Evolutionary conservation across 1,140 invertebrate genomes (phyloP).

Genomic region (Zophobas morio): DNA sequence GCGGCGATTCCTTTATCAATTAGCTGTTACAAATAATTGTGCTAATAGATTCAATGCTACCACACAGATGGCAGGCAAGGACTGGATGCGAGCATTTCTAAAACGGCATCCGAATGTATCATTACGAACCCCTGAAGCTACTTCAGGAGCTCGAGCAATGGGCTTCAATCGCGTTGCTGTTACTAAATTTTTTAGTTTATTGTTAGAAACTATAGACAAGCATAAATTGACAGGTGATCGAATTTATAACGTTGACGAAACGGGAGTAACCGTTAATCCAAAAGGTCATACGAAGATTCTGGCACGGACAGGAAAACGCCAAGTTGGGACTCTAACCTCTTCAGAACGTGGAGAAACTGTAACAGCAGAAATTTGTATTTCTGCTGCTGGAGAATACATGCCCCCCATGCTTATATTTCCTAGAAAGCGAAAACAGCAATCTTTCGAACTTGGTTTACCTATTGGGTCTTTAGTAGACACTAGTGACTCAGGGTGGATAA

Average conservation of each 20-base stretch:
- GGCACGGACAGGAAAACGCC: conserved; percentile 12
- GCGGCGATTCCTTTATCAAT: conserved; percentile 40
- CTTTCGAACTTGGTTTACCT: neutral
- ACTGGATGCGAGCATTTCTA: conserved; percentile 35
- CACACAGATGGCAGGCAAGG: conserved; percentile 13
- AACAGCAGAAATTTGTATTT: conserved; percentile 11
- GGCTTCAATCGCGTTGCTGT: conserved; percentile 48
- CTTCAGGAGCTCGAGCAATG: conserved; percentile 41
- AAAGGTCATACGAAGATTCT: neutral
- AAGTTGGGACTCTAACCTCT: conserved; percentile 6
- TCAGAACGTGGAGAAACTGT: conserved; percentile 1
- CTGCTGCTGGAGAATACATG: neutral
- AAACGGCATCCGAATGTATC: neutral
- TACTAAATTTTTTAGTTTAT: conserved; percentile 36
- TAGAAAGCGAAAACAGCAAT: neutral
- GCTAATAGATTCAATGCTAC: conserved; percentile 12
- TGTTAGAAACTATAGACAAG: neutral
- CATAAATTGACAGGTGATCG: neutral
- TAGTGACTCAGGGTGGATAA: no score
- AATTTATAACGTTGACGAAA: neutral
- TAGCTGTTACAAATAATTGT: conserved; percentile 42
- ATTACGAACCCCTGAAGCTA: conserved; percentile 39
- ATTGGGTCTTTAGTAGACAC: no score
- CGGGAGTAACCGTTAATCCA: no score
- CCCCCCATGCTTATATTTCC: conserved; percentile 6